Evolutionary conservation across 2,113 vertebrate species (phyloP).

Genomic region (Callopanchax toddi): DNA sequence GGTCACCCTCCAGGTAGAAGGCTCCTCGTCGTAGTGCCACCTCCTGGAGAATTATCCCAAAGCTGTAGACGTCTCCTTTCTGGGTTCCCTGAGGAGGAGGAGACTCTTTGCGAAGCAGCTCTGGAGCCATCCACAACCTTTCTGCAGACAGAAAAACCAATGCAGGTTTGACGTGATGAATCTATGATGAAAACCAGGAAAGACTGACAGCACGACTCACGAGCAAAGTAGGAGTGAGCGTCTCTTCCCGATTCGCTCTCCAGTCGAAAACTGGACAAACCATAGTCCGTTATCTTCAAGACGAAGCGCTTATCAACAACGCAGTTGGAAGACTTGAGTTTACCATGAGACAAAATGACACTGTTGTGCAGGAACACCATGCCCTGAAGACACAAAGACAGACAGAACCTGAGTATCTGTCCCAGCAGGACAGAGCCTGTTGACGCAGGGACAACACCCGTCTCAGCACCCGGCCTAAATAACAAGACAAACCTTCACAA

Average conservation of each 20-base stretch:
- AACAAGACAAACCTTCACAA: slow-evolving; percentile 85
- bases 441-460: too few relatives aligned
- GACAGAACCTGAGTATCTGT: not conserved
- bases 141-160: slow-evolving; percentile 70
- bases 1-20: slow-evolving; percentile 87
- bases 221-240: slow-evolving; percentile 86
- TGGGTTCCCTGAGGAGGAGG: slow-evolving; percentile 84
- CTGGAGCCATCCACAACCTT: slow-evolving; percentile 90
- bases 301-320: slow-evolving; percentile 96
- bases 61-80: slow-evolving; percentile 92
- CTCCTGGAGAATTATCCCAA: slow-evolving; percentile 95
- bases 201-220: slow-evolving; percentile 74
- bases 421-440: not conserved
- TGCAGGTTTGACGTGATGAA: not conserved
- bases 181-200: not conserved
- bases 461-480: not conserved
- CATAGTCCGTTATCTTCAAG: slow-evolving; percentile 95
- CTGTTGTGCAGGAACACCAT: slow-evolving; percentile 94
- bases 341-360: slow-evolving; percentile 89
- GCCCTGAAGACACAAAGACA: slow-evolving; percentile 76
- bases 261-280: slow-evolving; percentile 86
- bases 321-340: slow-evolving; percentile 96
- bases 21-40: slow-evolving; percentile 88
- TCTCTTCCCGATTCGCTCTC: slow-evolving; percentile 74
- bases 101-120: slow-evolving; percentile 84